Evolutionary conservation across 2,113 vertebrate genomes (phyloP).

Genomic region (Paradoxurus hermaphroditus): DNA sequence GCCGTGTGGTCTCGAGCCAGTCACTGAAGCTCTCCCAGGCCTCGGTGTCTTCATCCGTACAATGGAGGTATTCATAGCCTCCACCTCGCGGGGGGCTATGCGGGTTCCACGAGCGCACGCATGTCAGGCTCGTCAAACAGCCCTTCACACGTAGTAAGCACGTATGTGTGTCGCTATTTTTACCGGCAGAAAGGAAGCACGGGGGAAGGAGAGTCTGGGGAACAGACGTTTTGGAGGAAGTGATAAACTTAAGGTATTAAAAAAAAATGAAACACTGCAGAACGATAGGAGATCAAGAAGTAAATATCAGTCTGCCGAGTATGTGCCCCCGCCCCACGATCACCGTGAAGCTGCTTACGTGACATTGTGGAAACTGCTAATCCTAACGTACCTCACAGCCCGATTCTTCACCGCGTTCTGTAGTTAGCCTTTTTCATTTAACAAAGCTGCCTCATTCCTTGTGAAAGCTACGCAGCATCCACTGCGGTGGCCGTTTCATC

Average conservation of each 20-base stretch:
- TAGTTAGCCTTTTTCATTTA: not conserved
- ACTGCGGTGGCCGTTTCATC: not conserved
- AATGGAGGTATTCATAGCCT: not conserved
- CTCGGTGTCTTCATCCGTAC: not conserved
- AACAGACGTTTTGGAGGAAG: slow-evolving; percentile 32
- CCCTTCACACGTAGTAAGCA: not conserved
- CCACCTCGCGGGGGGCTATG: fast-evolving
- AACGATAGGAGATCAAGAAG: not conserved
- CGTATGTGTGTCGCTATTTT: not conserved
- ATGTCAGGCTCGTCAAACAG: not conserved
- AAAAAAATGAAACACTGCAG: not conserved
- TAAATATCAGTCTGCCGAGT: not conserved
- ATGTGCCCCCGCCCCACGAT: fast-evolving
- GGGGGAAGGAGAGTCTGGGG: not conserved
- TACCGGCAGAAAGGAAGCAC: not conserved
- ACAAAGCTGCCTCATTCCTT: not conserved
- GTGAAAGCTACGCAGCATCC: not conserved
- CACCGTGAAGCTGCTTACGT: not conserved
- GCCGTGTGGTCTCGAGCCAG: not conserved
- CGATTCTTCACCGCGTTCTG: not conserved
- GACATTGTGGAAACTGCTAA: not conserved
- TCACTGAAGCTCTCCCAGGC: not conserved
- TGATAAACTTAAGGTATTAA: not conserved
- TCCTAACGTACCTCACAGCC: not conserved
- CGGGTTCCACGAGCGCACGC: fast-evolving